phyloP scores from a whole-genome alignment of 1,140 invertebrate species.

The Dendrolimus punctatus region DNA sequence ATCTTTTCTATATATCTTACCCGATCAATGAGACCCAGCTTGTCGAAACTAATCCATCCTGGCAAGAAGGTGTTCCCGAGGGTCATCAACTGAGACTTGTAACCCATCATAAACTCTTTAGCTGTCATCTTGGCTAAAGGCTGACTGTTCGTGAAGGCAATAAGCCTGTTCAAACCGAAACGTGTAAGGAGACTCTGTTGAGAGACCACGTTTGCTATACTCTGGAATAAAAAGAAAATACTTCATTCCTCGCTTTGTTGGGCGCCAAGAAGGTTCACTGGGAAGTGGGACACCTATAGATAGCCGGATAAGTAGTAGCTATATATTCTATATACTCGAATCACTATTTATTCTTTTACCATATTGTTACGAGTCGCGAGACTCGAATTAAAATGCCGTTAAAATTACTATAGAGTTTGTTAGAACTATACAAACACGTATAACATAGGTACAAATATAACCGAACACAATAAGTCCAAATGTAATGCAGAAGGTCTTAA shows the following conservation, averaged over 20 bases:
- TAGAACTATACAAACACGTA: no score
- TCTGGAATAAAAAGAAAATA: slow-evolving; percentile 60
- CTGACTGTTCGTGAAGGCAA: slow-evolving; percentile 76
- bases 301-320: no score
- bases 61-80: slow-evolving; percentile 84
- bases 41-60: slow-evolving; percentile 86
- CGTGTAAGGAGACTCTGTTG: slow-evolving; percentile 75
- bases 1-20: slow-evolving; percentile 61
- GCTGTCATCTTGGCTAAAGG: slow-evolving; percentile 85
- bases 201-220: slow-evolving; percentile 83
- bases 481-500: no score
- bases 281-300: no score
- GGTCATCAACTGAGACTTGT: slow-evolving; percentile 80
- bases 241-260: not conserved
- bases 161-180: slow-evolving; percentile 79
- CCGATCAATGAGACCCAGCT: slow-evolving; percentile 86
- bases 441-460: no score
- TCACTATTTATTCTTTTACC: no score
- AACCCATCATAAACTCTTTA: slow-evolving; percentile 89
- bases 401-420: no score
- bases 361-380: no score
- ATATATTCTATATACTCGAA: no score
- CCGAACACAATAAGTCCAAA: no score
- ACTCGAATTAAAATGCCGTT: no score
- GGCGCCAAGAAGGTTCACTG: not conserved